Conservation (phyloP, 1,140 invertebrate species). For the Melipona quadrifasciata region DNA sequence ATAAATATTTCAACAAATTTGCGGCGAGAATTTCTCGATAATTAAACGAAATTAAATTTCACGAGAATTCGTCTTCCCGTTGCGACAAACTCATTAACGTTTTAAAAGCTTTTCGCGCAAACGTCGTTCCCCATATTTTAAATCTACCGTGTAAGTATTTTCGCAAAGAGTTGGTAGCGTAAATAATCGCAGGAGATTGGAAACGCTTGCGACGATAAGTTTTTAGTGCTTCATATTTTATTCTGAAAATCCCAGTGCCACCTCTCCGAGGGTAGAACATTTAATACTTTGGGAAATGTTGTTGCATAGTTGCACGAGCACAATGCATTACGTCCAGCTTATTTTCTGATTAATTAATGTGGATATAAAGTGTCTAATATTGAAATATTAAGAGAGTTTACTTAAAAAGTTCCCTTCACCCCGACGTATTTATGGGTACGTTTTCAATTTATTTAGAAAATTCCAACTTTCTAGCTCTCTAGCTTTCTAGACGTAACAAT, state of each 20-base stretch:
- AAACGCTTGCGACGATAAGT: neutral
- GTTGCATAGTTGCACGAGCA: neutral
- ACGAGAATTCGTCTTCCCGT: neutral
- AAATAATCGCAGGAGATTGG: neutral
- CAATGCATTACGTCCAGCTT: neutral
- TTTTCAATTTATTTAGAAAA: neutral
- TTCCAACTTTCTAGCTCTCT: too few species aligned
- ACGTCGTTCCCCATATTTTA: neutral
- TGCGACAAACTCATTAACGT: neutral
- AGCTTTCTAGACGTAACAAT: too few species aligned
- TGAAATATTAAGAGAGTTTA: slow-evolving; percentile 13
- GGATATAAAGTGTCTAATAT: slow-evolving; percentile 12
- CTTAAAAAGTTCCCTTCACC: neutral
- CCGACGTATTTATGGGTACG: neutral
- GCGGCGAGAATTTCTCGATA: too few species aligned
- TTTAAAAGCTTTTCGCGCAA: neutral
- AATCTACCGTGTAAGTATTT: neutral
- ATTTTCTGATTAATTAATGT: slow-evolving; percentile 25
- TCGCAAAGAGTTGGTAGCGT: neutral
- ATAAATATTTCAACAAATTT: too few species aligned
- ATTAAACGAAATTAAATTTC: neutral
- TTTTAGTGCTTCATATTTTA: slow-evolving; percentile 14
- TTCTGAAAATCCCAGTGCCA: neutral
- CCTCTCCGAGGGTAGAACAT: neutral
- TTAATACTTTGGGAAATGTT: slow-evolving; percentile 30